These are phyloP conservation scores for Hololepta plana DNA, from an alignment of 2,888 invertebrate genomes.

Conservation along the genomic window DNA sequence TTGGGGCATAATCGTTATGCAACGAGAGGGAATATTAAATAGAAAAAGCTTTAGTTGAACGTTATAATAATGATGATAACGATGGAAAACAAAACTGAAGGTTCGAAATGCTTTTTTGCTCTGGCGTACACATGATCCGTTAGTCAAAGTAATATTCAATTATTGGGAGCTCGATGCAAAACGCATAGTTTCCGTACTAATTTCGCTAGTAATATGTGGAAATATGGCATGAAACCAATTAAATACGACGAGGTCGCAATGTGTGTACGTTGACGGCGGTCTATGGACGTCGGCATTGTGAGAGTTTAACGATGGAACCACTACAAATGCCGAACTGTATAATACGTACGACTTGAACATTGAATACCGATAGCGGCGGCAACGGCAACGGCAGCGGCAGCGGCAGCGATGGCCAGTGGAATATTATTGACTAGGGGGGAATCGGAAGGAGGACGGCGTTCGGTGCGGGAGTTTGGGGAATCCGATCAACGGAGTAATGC, in stretches of 20 bases:
- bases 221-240: constrained; percentile 23
- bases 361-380: constrained; percentile 13
- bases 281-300: too few relatives aligned
- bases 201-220: constrained; percentile 16
- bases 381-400: too few relatives aligned
- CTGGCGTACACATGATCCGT: constrained; percentile 18
- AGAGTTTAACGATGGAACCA: constrained; percentile 12
- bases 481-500: constrained; percentile 23
- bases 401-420: constrained; percentile 11
- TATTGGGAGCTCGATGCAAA: constrained; percentile 10
- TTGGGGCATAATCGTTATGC: too few relatives aligned
- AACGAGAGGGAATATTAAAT: too few relatives aligned
- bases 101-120: too few relatives aligned
- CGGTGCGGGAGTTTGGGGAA: constrained; percentile 16
- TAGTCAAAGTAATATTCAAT: constrained; percentile 20
- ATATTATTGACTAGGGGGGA: constrained; percentile 10
- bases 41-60: too few relatives aligned
- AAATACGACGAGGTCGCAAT: constrained; percentile 15
- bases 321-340: constrained; percentile 14
- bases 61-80: too few relatives aligned
- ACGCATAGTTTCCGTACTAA: constrained; percentile 14
- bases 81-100: too few relatives aligned
- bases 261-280: too few relatives aligned
- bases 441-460: constrained; percentile 5
- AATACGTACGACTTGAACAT: constrained; percentile 12